These are phyloP conservation scores for Oscheius sp. DNA, from an alignment of 1,140 invertebrate genomes.

Conservation along the genomic window DNA sequence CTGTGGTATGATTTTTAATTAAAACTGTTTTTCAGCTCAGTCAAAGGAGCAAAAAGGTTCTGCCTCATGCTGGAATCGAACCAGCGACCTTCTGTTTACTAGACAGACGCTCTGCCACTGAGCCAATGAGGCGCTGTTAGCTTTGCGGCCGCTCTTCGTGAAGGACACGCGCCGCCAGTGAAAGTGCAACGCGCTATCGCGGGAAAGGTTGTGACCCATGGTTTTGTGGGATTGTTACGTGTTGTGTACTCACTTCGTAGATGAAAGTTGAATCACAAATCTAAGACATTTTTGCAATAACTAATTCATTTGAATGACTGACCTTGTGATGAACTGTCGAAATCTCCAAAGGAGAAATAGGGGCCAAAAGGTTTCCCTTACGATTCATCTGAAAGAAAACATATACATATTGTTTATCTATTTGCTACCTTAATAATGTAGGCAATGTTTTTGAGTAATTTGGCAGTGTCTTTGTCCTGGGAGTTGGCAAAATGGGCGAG, in stretches of 20 bases:
- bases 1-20: neutral
- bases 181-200: too few relatives aligned
- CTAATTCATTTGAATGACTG: neutral
- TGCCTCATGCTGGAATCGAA: neutral
- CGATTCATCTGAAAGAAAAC: conserved; percentile 3
- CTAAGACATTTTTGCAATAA: neutral
- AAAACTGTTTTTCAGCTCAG: neutral
- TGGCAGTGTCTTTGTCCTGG: conserved; percentile 9
- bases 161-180: too few relatives aligned
- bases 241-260: conserved; percentile 3
- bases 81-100: conserved; percentile 42
- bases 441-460: conserved; percentile 16
- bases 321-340: conserved; percentile 33
- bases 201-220: too few relatives aligned
- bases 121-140: conserved; percentile 47
- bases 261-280: conserved; percentile 15
- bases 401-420: neutral
- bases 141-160: too few relatives aligned
- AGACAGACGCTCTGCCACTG: conserved; percentile 56
- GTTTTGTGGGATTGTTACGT: neutral
- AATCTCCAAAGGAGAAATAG: conserved; percentile 30
- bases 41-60: neutral
- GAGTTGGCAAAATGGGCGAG: conserved; percentile 9
- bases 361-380: neutral
- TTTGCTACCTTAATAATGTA: conserved; percentile 2